Evolutionary conservation across 1,140 invertebrate species (phyloP).

Genomic region (Achatina immaculata): DNA sequence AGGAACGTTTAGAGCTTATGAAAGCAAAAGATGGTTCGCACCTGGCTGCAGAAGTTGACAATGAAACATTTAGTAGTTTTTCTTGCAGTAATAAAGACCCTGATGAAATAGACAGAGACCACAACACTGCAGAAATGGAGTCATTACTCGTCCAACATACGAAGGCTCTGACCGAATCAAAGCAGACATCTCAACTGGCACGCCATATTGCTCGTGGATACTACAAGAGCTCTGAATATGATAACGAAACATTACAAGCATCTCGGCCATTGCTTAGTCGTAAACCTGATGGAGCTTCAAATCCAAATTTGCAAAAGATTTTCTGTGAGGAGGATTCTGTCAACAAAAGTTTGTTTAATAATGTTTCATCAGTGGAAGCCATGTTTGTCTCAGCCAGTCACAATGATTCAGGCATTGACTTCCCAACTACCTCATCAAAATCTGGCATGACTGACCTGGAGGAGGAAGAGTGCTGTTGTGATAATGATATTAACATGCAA

Average conservation of each 20-base stretch:
- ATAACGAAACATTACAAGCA: constrained; percentile 27
- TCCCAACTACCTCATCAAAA: constrained; percentile 39
- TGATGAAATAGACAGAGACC: constrained; percentile 40
- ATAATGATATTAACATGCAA: constrained; percentile 24
- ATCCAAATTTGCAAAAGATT: constrained; percentile 80
- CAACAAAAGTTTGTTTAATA: constrained; percentile 6
- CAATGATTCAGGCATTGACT: constrained; percentile 31
- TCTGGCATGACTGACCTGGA: neutral
- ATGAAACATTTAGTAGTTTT: constrained; percentile 65
- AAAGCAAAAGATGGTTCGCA: constrained; percentile 41
- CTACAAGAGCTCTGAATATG: constrained; percentile 14
- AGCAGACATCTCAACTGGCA: constrained; percentile 37
- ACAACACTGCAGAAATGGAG: constrained; percentile 8
- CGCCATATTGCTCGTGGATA: constrained; percentile 15
- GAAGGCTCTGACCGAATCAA: constrained; percentile 41
- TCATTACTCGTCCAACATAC: constrained; percentile 42
- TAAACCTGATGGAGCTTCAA: constrained; percentile 92
- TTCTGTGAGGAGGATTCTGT: constrained; percentile 39
- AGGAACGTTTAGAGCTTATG: constrained; percentile 61
- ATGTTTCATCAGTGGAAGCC: constrained; percentile 17
- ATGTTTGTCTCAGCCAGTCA: constrained; percentile 15
- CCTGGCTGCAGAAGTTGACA: constrained; percentile 55
- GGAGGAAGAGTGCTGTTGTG: constrained; percentile 4
- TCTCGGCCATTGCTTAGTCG: constrained; percentile 49
- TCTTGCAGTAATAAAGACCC: constrained; percentile 48